Conservation (phyloP, 2,113 vertebrate genomes). For the Cottus gobio region DNA sequence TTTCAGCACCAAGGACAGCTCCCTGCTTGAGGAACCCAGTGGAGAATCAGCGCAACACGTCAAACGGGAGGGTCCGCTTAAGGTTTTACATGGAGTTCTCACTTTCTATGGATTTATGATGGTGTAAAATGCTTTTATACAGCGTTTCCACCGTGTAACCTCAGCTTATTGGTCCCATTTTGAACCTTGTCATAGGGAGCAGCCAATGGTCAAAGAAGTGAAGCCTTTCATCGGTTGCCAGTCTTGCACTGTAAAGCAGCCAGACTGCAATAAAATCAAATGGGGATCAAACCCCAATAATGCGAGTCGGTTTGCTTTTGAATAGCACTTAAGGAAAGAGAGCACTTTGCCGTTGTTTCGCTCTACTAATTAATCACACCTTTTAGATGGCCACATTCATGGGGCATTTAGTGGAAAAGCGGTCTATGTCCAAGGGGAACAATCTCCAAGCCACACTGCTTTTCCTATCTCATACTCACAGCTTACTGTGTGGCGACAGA, state of each 20-base stretch:
- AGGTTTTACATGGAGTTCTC: constrained; percentile 40
- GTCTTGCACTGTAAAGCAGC: constrained; percentile 37
- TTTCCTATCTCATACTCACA: constrained; percentile 64
- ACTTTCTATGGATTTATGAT: constrained; percentile 21
- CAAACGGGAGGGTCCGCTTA: constrained; percentile 12
- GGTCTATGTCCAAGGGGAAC: background rate
- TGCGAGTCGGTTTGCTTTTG: constrained; percentile 25
- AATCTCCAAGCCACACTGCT: constrained; percentile 24
- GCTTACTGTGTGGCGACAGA: constrained; percentile 57
- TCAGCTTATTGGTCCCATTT: constrained; percentile 11
- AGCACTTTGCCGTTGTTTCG: constrained; percentile 54
- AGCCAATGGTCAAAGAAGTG: constrained; percentile 32
- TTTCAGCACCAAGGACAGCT: constrained; percentile 75
- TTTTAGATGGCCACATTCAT: constrained; percentile 50
- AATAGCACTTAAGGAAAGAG: constrained; percentile 47
- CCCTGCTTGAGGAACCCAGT: constrained; percentile 44
- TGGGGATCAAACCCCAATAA: constrained; percentile 62
- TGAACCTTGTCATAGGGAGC: constrained; percentile 37
- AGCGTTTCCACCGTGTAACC: background rate
- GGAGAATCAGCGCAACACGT: constrained; percentile 8
- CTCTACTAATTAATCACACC: constrained; percentile 64
- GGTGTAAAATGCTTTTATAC: constrained; percentile 46
- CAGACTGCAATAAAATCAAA: constrained; percentile 44
- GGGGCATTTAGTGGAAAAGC: constrained; percentile 38
- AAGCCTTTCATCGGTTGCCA: constrained; percentile 47